Base-by-base conservation (phyloP, 2,797 vertebrate genomes). In the Sphenodon punctatus region DNA sequence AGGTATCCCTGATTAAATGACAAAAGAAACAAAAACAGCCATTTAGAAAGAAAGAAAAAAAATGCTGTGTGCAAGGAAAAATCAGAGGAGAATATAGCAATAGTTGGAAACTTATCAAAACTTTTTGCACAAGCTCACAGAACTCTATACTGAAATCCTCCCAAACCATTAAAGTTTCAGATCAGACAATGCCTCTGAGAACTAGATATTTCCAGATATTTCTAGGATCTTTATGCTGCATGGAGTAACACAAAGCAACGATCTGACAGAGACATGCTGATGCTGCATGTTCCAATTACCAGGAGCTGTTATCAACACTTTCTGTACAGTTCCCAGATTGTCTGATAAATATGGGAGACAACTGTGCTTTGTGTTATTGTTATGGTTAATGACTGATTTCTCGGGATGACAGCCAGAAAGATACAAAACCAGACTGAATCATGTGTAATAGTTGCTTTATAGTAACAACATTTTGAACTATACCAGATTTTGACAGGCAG, bases 211-310 rank as follows among this genome's bases (percentile, higher is more conserved):
- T 87, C 67, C 66, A 79, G 49, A 39, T 70, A 91, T n/a, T n/a
- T n/a, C n/a, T n/a, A 89, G 81, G 66, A 70, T 84, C 49, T 90
- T 76, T 73, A 41, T 82, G 15, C 9, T 0, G 39, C 34, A 72
- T 86, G 32, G 17, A 82, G 30, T 64, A 70, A 72, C 53, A 78
- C 78, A 86, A 86, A 85, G 82, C 66, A 85, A 25, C 7, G 45
- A 77, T 90, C 78, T 86, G 79, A 88, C 61, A 90, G 79, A 82
- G 60, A 90, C 78, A 68, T 82, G 64, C 80, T 86, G 80, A 88
- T 84, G 60, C 74, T 82, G 66, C 65, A 42, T 86, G 72, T 90
- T 92, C 88, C 76, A 88, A 67, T 93, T 90, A 92, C 48, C 27
- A 53, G 67, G n/a, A 78, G 58, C 78, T 73, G 65, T 88, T 90